Evolutionary conservation across 2,797 vertebrate genomes (phyloP).

Genomic region (Falco concolor): DNA sequence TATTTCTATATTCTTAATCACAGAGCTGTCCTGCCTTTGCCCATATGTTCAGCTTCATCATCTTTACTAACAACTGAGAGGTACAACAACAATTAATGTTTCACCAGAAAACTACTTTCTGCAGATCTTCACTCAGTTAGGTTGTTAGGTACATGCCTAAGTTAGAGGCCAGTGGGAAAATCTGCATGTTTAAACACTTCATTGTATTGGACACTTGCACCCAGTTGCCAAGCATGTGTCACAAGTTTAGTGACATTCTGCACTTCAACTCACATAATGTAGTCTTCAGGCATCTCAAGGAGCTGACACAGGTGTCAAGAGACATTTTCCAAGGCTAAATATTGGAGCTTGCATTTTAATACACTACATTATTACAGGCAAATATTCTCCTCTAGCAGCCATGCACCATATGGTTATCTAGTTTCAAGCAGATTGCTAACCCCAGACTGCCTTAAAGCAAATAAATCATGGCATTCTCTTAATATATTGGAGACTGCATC

Average conservation of each 20-base stretch:
- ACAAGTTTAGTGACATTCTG: background rate
- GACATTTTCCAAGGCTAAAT: constrained; percentile 58
- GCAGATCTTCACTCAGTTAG: background rate
- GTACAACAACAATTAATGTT: constrained; percentile 5
- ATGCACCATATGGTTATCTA: constrained; percentile 65
- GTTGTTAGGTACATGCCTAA: background rate
- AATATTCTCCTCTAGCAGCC: constrained; percentile 44
- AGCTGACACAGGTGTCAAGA: constrained; percentile 54
- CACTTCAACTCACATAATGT: background rate
- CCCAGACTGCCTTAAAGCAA: constrained; percentile 47
- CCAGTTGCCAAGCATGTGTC: background rate
- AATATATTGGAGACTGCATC: constrained; percentile 41
- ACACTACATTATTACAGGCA: constrained; percentile 33
- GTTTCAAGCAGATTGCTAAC: constrained; percentile 61
- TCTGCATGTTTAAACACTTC: background rate
- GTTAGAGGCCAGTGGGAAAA: background rate
- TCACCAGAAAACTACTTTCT: constrained; percentile 22
- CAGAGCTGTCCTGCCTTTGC: background rate
- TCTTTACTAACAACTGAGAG: background rate
- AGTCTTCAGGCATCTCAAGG: constrained; percentile 25
- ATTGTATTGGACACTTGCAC: background rate
- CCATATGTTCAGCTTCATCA: background rate
- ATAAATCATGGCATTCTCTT: constrained; percentile 63
- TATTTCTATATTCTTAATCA: background rate
- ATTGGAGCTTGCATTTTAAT: constrained; percentile 53